Conservation (phyloP, 2,797 vertebrate genomes). For the Alosa sapidissima region DNA sequence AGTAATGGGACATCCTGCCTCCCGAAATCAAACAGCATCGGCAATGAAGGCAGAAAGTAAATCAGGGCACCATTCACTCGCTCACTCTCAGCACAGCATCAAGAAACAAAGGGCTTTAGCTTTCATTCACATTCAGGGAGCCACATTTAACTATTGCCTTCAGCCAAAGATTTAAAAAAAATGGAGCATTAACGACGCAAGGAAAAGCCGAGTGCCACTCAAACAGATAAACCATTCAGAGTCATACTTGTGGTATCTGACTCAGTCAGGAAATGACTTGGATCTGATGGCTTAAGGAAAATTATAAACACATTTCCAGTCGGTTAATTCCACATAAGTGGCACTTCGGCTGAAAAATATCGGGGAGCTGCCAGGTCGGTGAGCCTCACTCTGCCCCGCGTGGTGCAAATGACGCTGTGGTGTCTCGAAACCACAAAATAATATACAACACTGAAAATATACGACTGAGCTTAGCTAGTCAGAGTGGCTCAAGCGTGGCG, state of each 20-base stretch:
- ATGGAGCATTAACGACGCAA: neutral
- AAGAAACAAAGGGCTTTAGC: neutral
- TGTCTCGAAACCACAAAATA: neutral
- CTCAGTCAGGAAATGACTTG: slow-evolving; percentile 16
- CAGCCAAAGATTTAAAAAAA: neutral
- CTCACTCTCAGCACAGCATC: neutral
- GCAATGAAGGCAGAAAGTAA: slow-evolving; percentile 9
- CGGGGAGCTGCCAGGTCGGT: neutral
- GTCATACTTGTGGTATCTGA: slow-evolving; percentile 4
- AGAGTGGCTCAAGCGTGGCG: neutral
- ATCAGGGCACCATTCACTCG: neutral
- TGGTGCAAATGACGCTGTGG: neutral
- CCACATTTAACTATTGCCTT: neutral
- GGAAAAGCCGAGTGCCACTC: neutral
- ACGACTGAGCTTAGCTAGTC: neutral
- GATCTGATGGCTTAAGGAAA: neutral
- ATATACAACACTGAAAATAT: neutral
- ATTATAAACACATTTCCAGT: slow-evolving; percentile 23
- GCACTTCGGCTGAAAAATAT: slow-evolving; percentile 7
- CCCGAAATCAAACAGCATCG: slow-evolving; percentile 10
- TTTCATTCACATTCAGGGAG: slow-evolving; percentile 5
- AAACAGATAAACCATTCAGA: neutral
- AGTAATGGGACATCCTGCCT: slow-evolving; percentile 10
- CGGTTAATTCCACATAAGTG: slow-evolving; percentile 19
- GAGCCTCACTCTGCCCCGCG: neutral